phyloP scores from a whole-genome alignment of 2,113 vertebrate species.

The Clupea harengus region DNA sequence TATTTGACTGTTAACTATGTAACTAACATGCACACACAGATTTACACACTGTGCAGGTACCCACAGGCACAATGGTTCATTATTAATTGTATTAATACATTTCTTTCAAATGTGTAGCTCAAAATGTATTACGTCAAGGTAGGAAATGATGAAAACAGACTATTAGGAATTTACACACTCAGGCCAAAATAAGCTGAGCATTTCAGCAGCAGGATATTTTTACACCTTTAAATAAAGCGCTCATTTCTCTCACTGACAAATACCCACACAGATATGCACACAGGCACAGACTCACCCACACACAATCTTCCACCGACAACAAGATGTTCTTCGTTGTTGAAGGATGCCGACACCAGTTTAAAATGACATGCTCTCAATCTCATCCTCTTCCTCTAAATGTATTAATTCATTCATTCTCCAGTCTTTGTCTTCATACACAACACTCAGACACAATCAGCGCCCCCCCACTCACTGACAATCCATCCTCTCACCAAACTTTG shows the following conservation, averaged over 20 bases:
- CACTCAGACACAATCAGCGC: neutral
- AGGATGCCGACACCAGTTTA: too few species aligned
- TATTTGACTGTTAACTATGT: neutral
- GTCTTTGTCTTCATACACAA: neutral
- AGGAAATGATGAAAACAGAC: neutral
- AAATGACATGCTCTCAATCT: neutral
- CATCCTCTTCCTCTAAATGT: neutral
- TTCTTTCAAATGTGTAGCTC: neutral
- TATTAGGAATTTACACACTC: neutral
- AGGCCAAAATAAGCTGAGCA: neutral
- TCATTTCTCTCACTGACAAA: neutral
- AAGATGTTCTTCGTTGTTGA: neutral
- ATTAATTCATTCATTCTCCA: neutral
- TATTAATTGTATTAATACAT: neutral
- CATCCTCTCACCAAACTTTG: neutral
- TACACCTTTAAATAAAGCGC: neutral
- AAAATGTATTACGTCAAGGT: neutral
- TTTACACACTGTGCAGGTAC: neutral
- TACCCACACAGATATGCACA: neutral
- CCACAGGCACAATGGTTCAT: neutral
- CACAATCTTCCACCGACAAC: neutral
- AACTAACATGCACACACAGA: neutral
- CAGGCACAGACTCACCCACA: neutral
- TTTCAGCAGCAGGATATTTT: conserved; percentile 12
- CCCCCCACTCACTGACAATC: too few species aligned